Evolutionary conservation across 2,888 invertebrate genomes (phyloP), one percentile per base, ranked within the genome.

Genomic region (Plebejus anna): DNA sequence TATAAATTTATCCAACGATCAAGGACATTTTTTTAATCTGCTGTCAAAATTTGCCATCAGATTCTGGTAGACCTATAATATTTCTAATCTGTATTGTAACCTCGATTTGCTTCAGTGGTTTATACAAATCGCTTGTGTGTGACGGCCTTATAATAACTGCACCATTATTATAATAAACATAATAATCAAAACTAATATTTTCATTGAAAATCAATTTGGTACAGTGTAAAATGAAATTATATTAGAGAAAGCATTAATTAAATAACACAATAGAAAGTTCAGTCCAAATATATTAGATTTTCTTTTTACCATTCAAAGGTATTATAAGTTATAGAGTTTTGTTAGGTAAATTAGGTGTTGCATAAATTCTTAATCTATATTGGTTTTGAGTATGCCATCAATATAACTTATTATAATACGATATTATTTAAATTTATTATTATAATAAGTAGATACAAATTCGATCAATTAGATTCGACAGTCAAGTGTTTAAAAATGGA

Each of bases 241-340:
- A 75, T 47, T 75, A 73, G 66, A 75, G 78, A 80, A 78, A 79
- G 79, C 75, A 70, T 72, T 76, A 77, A 78, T 79, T 78, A 77
- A 79, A 79, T 57, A 55, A 76, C 70, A 77, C 16, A 75, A 66
- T 73, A 61, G 47, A 70, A 76, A 78, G 76, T 75, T 70, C 76
- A 76, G 78, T 78, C 13, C 70, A 51, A 70, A 70, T 70, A 70
- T 70, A 51, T 51, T 70, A 32, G 32, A 16, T 66, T 66, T 5
- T 55, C 66, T 66, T 66, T 66, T 36, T 61, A 13, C 13, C 6
- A 66, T 5, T 13, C 66, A 66, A 66, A 32, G 4, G 66, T 66
- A 32, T 32, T 22, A 22, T 22, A 22, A 22, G 0, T 32, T 36
- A 66, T 13, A 66, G 1, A 32, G 1, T 16, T 61, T 32, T 66